phyloP scores from a whole-genome alignment of 2,888 invertebrate genomes.

The Ophion costatus region DNA sequence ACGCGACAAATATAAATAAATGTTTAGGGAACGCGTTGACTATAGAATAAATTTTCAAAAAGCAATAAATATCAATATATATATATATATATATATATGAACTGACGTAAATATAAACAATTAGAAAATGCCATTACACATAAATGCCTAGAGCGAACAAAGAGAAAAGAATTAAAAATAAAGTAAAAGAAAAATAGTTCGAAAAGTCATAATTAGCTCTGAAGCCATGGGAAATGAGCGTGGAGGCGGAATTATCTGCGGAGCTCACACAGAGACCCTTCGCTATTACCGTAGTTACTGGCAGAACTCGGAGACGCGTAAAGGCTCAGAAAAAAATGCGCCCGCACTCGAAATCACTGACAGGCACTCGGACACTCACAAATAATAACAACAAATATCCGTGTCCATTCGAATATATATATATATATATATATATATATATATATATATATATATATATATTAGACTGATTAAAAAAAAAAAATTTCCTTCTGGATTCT shows the following conservation, averaged over 20 bases:
- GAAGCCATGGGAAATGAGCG: too few species aligned
- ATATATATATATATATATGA: not conserved
- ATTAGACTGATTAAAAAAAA: too few species aligned
- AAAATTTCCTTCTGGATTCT: too few species aligned
- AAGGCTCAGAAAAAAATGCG: not conserved
- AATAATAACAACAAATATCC: not conserved
- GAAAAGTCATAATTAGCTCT: too few species aligned
- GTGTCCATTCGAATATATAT: not conserved
- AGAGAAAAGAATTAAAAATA: not conserved
- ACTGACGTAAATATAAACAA: not conserved
- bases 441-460: too few species aligned
- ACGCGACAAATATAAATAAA: not conserved
- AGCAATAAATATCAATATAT: not conserved
- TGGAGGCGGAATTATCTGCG: too few species aligned
- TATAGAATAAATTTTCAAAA: not conserved
- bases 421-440: too few species aligned
- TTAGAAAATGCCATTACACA: not conserved
- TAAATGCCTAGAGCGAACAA: not conserved
- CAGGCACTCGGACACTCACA: not conserved
- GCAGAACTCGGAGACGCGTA: not conserved
- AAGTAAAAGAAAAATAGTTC: too few species aligned
- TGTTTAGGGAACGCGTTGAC: not conserved
- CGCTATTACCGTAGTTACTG: not conserved
- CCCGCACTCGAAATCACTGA: not conserved
- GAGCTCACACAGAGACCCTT: not conserved